phyloP scores from a whole-genome alignment of 2,797 vertebrate species.

The Malacoctenus gilli region DNA sequence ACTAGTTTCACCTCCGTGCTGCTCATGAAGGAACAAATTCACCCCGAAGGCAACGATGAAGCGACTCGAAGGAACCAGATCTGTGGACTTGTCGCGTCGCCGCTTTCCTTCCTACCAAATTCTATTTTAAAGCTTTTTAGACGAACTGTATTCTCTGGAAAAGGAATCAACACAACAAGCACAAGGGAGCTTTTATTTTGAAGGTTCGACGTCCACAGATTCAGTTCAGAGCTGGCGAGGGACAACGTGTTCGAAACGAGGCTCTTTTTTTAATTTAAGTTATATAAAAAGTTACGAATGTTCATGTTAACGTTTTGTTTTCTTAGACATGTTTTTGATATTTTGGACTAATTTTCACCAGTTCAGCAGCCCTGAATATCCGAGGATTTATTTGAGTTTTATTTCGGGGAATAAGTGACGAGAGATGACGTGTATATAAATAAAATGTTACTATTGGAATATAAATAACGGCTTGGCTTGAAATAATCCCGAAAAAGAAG shows the following conservation, averaged over 20 bases:
- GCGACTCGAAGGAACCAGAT: constrained; percentile 5
- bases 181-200: constrained; percentile 32
- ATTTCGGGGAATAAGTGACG: too few species aligned
- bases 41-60: too few species aligned
- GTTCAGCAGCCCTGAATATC: too few species aligned
- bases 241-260: constrained; percentile 16
- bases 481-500: too few species aligned
- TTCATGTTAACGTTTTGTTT: constrained; percentile 49
- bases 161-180: neutral
- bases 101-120: constrained; percentile 10
- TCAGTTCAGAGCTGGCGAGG: neutral
- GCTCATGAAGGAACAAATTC: too few species aligned
- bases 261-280: constrained; percentile 62
- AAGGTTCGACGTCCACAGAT: constrained; percentile 11
- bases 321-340: constrained; percentile 55
- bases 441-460: too few species aligned
- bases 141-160: too few species aligned
- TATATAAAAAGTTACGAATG: constrained; percentile 51
- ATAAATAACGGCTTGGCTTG: too few species aligned
- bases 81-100: constrained; percentile 4
- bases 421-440: too few species aligned
- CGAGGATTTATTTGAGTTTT: constrained; percentile 28
- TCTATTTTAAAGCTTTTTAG: constrained; percentile 6
- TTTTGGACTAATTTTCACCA: constrained; percentile 55
- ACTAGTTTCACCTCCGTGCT: too few species aligned